phyloP scores from a whole-genome alignment of 2,797 vertebrate genomes.

The Artibeus lituratus region DNA sequence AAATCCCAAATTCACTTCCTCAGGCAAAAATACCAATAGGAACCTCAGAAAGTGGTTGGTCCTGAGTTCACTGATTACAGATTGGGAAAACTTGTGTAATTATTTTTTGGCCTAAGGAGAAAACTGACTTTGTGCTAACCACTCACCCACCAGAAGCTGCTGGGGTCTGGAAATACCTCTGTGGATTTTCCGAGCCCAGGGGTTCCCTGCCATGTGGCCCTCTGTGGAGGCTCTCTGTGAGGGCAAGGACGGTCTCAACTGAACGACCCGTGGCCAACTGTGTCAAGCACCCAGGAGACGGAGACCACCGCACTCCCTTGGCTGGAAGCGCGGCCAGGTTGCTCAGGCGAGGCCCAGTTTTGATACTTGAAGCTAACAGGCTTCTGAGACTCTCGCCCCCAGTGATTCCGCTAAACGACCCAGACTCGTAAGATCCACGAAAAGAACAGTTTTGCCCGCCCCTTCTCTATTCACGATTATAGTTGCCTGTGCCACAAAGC shows the following conservation, averaged over 20 bases:
- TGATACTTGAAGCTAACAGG: not conserved
- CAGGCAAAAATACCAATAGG: not conserved
- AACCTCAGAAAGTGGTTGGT: not conserved
- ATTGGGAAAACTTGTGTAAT: not conserved
- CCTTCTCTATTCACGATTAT: not conserved
- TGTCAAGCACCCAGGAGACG: not conserved
- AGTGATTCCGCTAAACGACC: not conserved
- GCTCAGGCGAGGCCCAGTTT: not conserved
- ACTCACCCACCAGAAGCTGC: not conserved
- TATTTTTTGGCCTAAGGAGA: constrained; percentile 19
- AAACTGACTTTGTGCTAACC: not conserved
- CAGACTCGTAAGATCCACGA: not conserved
- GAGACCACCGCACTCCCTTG: not conserved
- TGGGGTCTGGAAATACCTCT: constrained; percentile 17
- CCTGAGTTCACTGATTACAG: not conserved
- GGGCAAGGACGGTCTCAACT: not conserved
- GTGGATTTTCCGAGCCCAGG: not conserved
- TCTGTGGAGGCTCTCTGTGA: not conserved
- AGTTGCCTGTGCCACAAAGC: constrained; percentile 6
- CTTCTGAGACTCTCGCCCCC: not conserved
- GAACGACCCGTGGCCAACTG: not conserved
- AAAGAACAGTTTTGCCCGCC: not conserved
- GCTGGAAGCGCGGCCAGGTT: not conserved
- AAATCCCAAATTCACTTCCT: not conserved
- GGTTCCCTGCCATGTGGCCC: not conserved